Conservation (phyloP, 2,888 invertebrate genomes). For the Mythimna lalbum region DNA sequence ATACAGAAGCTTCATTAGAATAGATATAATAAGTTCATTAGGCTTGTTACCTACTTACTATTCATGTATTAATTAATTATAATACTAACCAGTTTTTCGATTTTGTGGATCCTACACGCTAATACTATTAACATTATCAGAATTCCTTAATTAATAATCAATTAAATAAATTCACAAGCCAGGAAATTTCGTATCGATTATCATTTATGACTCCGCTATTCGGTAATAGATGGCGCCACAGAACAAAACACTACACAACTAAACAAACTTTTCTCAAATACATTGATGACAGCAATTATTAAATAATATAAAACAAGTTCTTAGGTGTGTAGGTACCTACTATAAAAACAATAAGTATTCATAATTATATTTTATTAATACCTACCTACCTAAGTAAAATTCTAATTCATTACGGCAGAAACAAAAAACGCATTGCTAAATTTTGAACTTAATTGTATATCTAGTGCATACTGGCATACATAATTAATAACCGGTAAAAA, state of each 20-base stretch:
- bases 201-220: constrained; percentile 68
- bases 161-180: background rate
- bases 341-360: no score
- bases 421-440: background rate
- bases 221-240: constrained; percentile 77
- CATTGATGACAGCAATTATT: background rate
- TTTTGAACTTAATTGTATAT: background rate
- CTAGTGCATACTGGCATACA: background rate
- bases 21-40: no score
- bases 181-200: constrained; percentile 34
- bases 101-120: background rate
- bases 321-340: no score
- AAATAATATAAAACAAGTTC: background rate
- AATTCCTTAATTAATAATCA: background rate
- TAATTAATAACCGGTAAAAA: background rate
- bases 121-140: background rate
- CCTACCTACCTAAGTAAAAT: background rate
- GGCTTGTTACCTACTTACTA: no score
- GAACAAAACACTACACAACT: background rate
- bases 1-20: background rate
- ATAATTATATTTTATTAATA: no score
- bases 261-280: background rate
- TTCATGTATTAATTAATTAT: no score
- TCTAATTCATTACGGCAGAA: background rate
- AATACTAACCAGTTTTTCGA: background rate